Conservation (phyloP, 2,113 vertebrate genomes). For the Brienomyrus longianalis region DNA sequence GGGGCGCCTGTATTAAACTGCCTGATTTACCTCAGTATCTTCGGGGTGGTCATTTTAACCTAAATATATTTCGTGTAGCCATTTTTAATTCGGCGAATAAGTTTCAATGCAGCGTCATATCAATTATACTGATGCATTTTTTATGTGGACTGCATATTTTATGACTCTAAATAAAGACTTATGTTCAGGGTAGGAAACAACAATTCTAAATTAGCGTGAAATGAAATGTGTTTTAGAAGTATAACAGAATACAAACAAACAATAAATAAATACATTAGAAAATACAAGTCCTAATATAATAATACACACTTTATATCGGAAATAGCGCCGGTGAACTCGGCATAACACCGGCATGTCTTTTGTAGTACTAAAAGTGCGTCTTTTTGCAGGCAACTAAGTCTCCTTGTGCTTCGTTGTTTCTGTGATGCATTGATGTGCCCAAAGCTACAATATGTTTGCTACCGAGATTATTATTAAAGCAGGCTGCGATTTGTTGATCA, state of each 20-base stretch:
- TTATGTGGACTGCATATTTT: not conserved
- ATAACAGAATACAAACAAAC: not conserved
- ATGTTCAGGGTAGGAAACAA: not conserved
- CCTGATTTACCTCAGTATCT: not conserved
- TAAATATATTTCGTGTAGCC: not conserved
- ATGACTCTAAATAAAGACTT: not conserved
- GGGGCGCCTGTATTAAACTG: slow-evolving; percentile 3
- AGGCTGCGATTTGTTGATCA: not conserved
- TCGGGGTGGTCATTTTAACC: not conserved
- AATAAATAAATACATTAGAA: not conserved
- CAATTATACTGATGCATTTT: not conserved
- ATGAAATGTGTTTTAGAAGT: not conserved
- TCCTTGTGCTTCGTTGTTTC: too few species aligned
- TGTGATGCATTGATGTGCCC: too few species aligned
- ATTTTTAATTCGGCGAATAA: not conserved
- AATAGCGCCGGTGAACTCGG: not conserved
- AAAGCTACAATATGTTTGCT: not conserved
- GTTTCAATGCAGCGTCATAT: not conserved
- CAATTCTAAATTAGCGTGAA: not conserved
- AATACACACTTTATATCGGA: not conserved
- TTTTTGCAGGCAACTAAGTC: too few species aligned
- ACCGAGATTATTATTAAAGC: not conserved
- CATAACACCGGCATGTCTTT: too few species aligned
- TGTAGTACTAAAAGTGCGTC: too few species aligned
- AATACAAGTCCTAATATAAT: not conserved